Evolutionary conservation across 2,113 vertebrate species (phyloP).

Genomic region (Alouatta palliata): DNA sequence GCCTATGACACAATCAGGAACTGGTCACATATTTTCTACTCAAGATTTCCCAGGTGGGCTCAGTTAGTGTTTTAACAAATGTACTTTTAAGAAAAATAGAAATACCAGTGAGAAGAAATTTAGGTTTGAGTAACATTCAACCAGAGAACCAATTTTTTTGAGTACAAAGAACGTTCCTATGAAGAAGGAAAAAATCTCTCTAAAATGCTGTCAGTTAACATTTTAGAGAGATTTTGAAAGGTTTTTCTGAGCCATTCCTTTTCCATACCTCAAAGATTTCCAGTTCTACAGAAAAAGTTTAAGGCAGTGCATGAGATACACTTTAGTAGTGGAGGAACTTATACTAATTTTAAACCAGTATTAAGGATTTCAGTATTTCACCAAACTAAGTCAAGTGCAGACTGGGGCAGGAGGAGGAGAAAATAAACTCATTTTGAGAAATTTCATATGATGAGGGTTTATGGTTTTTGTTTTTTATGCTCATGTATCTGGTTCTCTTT

Average conservation of each 20-base stretch:
- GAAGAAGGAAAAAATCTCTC: not conserved
- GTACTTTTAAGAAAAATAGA: conserved; percentile 77
- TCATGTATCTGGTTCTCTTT: conserved; percentile 28
- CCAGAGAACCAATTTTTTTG: conserved; percentile 28
- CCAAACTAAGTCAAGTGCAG: not conserved
- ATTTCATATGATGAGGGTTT: not conserved
- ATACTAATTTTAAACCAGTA: conserved; percentile 21
- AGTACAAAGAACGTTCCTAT: not conserved
- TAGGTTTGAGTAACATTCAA: conserved; percentile 51
- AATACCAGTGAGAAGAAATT: conserved; percentile 46
- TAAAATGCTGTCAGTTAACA: not conserved
- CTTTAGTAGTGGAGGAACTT: not conserved
- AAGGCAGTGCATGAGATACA: not conserved
- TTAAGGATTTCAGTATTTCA: conserved; percentile 54
- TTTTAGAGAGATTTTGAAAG: conserved; percentile 41
- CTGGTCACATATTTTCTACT: conserved; percentile 60
- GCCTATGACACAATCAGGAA: conserved; percentile 58
- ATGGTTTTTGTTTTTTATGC: not conserved
- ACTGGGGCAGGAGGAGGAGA: not conserved
- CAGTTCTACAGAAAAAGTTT: not conserved
- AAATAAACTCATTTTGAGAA: conserved; percentile 20
- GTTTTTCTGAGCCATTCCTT: conserved; percentile 42
- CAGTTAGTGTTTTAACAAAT: conserved; percentile 76
- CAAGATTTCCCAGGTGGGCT: conserved; percentile 59
- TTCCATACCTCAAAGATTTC: not conserved